Evolutionary conservation across 2,888 invertebrate species (phyloP).

Genomic region (Pomacea canaliculata): DNA sequence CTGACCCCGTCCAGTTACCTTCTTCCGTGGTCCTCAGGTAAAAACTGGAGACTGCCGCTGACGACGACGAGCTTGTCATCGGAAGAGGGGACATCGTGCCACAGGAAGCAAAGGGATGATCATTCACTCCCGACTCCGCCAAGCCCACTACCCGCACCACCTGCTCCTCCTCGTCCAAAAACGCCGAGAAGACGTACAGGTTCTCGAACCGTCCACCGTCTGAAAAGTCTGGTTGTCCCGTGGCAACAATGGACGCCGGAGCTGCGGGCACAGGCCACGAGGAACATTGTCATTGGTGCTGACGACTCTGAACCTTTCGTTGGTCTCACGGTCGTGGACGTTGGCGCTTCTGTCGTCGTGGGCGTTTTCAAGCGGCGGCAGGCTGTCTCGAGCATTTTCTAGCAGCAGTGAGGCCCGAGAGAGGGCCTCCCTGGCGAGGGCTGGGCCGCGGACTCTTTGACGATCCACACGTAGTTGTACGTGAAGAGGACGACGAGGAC

Average conservation of each 20-base stretch:
- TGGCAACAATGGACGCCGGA: constrained; percentile 17
- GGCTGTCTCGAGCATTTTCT: too few relatives aligned
- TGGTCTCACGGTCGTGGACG: too few relatives aligned
- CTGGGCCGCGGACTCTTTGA: too few relatives aligned
- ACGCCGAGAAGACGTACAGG: constrained; percentile 31
- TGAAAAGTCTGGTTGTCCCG: constrained; percentile 24
- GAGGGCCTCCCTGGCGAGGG: too few relatives aligned
- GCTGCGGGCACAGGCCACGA: constrained; percentile 4
- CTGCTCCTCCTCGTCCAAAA: constrained; percentile 21
- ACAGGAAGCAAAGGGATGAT: constrained; percentile 16
- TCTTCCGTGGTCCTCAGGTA: neutral
- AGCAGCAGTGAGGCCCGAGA: too few relatives aligned
- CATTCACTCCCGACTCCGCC: neutral
- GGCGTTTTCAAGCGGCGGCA: too few relatives aligned
- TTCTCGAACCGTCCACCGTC: constrained; percentile 1
- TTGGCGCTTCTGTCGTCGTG: too few relatives aligned
- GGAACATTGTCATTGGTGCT: too few relatives aligned
- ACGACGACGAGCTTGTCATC: constrained; percentile 5
- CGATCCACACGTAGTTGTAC: too few relatives aligned
- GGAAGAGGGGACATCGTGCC: constrained; percentile 1
- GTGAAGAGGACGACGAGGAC: too few relatives aligned
- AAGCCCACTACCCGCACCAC: constrained; percentile 26
- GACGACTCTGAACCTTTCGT: too few relatives aligned
- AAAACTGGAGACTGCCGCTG: neutral
- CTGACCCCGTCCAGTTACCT: neutral